Evolutionary conservation across 1,140 invertebrate genomes (phyloP).

Genomic region (Scaptomyza hsui): DNA sequence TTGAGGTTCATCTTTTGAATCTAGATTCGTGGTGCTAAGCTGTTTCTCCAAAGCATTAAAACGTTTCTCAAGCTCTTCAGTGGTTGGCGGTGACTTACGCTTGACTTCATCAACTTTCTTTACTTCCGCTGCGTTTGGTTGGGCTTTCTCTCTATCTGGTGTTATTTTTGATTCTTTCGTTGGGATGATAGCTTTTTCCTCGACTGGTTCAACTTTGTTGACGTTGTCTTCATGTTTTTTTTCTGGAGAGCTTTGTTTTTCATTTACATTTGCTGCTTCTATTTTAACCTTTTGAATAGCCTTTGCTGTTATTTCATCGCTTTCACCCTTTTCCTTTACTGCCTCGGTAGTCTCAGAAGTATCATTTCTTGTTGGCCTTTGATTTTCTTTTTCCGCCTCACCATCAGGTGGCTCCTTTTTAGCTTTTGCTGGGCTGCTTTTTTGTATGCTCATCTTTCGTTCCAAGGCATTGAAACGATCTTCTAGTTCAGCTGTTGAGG

Average conservation of each 20-base stretch:
- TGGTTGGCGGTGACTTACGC: constrained; percentile 67
- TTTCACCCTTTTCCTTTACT: not conserved
- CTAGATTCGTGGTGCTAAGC: constrained; percentile 50
- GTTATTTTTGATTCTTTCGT: not conserved
- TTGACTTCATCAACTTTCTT: constrained; percentile 14
- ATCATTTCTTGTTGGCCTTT: not conserved
- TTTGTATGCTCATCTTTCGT: constrained; percentile 66
- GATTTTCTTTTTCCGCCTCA: not conserved
- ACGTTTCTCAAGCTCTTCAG: constrained; percentile 76
- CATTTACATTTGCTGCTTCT: not conserved
- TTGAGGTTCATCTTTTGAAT: constrained; percentile 19
- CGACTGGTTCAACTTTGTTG: not conserved
- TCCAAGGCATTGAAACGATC: constrained; percentile 76
- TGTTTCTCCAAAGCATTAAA: constrained; percentile 76
- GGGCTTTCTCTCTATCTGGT: not conserved
- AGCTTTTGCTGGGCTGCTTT: constrained; percentile 57
- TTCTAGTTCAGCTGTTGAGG: constrained; percentile 76
- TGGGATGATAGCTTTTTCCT: not conserved
- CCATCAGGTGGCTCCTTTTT: constrained; percentile 76
- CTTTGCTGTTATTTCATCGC: not conserved
- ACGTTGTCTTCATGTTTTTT: not conserved
- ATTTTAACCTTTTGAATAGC: not conserved
- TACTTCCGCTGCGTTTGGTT: not conserved
- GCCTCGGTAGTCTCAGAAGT: not conserved
- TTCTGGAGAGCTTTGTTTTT: not conserved